These are phyloP conservation scores for Remorina albescens DNA, from an alignment of 2,797 vertebrate genomes.

Conservation along the genomic window DNA sequence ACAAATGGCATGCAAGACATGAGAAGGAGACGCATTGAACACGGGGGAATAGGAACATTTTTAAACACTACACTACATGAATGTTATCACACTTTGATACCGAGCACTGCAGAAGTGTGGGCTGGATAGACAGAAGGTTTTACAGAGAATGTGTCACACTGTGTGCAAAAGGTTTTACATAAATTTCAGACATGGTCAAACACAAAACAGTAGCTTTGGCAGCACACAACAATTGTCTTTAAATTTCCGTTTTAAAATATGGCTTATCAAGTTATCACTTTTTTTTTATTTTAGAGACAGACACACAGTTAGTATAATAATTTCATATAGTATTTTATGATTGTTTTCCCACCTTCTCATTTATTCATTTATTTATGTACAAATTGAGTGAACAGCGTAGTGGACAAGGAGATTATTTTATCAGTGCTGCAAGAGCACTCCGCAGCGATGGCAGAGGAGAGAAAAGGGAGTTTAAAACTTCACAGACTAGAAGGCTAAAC, in stretches of 20 bases:
- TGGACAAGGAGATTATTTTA: conserved; percentile 50
- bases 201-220: conserved; percentile 78
- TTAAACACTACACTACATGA: conserved; percentile 70
- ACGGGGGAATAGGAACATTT: conserved; percentile 69
- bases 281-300: conserved; percentile 68
- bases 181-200: conserved; percentile 74
- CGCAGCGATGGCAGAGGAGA: conserved; percentile 59
- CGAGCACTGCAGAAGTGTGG: conserved; percentile 23
- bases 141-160: conserved; percentile 67
- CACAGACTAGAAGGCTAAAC: conserved; percentile 69
- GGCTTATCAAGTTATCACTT: conserved; percentile 86
- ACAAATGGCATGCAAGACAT: conserved; percentile 83
- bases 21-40: conserved; percentile 60
- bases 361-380: conserved; percentile 76
- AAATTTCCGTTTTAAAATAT: conserved; percentile 86
- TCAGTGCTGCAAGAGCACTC: conserved; percentile 57
- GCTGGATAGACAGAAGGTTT: conserved; percentile 48
- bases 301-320: conserved; percentile 74
- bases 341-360: conserved; percentile 74
- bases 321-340: conserved; percentile 74
- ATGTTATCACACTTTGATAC: conserved; percentile 42
- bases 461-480: conserved; percentile 69
- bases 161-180: conserved; percentile 77
- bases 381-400: conserved; percentile 73
- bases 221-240: conserved; percentile 77